These are phyloP conservation scores for Meloidogyne exigua DNA, from an alignment of 1,140 invertebrate species.

Conservation along the genomic window DNA sequence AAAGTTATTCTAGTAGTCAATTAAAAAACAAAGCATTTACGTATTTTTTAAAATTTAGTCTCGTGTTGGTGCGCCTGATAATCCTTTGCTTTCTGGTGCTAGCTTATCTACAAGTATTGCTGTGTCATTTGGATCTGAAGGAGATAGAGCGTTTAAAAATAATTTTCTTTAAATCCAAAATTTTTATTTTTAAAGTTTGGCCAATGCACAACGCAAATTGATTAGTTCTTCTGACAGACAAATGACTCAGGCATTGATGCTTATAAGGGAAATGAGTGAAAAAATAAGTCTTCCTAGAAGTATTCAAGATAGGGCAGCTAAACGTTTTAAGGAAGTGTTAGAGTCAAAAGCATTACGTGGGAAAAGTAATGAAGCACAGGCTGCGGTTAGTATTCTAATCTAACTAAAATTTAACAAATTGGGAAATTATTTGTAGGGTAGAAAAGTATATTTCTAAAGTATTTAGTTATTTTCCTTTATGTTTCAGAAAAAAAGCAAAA, in stretches of 20 bases:
- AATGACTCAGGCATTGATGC: conserved; percentile 88
- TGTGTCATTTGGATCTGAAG: conserved; percentile 76
- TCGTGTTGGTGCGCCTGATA: conserved; percentile 79
- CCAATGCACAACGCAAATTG: conserved; percentile 58
- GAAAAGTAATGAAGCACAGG: conserved; percentile 92
- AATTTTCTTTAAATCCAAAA: background rate
- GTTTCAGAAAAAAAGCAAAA: too few species aligned
- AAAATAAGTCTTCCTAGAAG: conserved; percentile 91
- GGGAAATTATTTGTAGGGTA: too few species aligned
- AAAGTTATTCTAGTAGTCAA: too few species aligned
- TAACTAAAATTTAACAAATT: background rate
- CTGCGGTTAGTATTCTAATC: conserved; percentile 73
- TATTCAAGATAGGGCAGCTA: conserved; percentile 88
- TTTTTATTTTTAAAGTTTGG: conserved; percentile 51
- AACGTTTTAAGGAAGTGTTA: conserved; percentile 93
- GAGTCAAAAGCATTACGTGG: conserved; percentile 93
- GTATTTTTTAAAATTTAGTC: conserved; percentile 66
- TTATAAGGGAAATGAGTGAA: conserved; percentile 96
- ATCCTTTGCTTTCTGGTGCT: conserved; percentile 87
- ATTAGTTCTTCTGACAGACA: conserved; percentile 74
- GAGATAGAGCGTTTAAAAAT: conserved; percentile 47
- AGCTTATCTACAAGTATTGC: conserved; percentile 97
- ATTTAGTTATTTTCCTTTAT: too few species aligned
- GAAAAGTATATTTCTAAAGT: too few species aligned
- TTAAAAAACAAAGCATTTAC: background rate